These are phyloP conservation scores for Drosophila nasuta DNA, from an alignment of 1,140 invertebrate genomes.

Conservation along the genomic window DNA sequence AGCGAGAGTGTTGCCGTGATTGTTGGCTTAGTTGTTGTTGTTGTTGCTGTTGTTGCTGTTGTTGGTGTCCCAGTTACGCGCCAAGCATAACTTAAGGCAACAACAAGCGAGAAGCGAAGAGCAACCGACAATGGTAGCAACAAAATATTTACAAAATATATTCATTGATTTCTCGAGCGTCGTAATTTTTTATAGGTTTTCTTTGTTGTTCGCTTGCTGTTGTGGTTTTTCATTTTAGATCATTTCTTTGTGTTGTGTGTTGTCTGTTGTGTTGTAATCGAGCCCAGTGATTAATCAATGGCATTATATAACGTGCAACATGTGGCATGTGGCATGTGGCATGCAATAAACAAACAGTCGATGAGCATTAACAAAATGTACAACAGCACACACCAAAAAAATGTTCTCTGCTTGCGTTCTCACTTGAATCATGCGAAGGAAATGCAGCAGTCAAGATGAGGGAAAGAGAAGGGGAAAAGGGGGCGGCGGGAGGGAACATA, in stretches of 20 bases:
- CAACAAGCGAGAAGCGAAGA: constrained; percentile 1
- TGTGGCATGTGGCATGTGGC: constrained; percentile 13
- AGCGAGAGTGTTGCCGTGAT: constrained; percentile 65
- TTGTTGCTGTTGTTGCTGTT: constrained; percentile 31
- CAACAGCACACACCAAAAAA: neutral
- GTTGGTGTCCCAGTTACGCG: constrained; percentile 57
- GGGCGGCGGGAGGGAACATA: neutral
- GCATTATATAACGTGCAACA: constrained; percentile 37
- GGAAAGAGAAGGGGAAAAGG: no score
- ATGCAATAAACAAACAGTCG: neutral
- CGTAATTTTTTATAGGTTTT: constrained; percentile 36
- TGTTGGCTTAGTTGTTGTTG: constrained; percentile 51
- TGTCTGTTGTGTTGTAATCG: constrained; percentile 23
- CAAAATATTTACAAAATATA: constrained; percentile 73
- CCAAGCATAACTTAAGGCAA: constrained; percentile 53
- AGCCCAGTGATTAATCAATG: constrained; percentile 56
- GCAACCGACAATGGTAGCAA: constrained; percentile 20
- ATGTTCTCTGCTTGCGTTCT: neutral
- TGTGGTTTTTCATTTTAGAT: constrained; percentile 49
- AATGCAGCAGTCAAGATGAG: neutral
- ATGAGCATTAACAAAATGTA: neutral
- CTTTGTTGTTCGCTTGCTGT: constrained; percentile 20
- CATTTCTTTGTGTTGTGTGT: constrained; percentile 32
- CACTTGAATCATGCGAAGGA: no score
- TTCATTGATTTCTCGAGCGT: constrained; percentile 69